Percentiles rank a stretch among this genome's conserved stretches.
These are phyloP conservation scores for Dorcus hopei DNA, from an alignment of 2,888 invertebrate genomes.

Conservation along the genomic window DNA sequence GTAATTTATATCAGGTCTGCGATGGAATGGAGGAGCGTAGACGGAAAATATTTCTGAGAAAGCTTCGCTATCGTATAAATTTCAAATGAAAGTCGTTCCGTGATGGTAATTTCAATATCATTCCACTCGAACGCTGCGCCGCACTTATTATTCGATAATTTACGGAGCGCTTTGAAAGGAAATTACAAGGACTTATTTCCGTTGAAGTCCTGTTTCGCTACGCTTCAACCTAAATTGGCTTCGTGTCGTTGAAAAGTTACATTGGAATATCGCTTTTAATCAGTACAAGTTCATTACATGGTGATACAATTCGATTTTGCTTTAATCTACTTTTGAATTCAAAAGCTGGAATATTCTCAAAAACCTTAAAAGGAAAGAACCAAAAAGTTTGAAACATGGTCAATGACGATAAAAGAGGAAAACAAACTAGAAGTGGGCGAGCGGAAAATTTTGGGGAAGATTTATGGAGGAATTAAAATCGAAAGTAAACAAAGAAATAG, in stretches of 20 bases:
- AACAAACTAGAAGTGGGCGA: no score
- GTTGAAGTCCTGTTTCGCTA: not conserved
- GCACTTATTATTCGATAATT: constrained; percentile 26
- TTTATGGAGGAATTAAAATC: no score
- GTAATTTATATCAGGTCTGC: constrained; percentile 15
- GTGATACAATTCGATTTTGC: no score
- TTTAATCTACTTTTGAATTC: no score
- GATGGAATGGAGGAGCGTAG: constrained; percentile 3
- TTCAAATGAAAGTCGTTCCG: constrained; percentile 20
- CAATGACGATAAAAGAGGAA: no score
- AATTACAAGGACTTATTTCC: constrained; percentile 22
- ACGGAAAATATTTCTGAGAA: constrained; percentile 15
- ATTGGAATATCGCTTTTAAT: no score
- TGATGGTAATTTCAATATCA: constrained; percentile 28
- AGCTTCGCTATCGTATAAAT: constrained; percentile 22
- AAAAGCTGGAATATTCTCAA: no score
- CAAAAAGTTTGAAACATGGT: no score
- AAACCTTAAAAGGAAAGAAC: no score
- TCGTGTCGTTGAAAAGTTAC: not conserved
- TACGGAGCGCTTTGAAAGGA: constrained; percentile 18
- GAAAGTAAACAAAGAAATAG: no score
- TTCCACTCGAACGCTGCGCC: constrained; percentile 15
- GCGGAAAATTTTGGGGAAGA: no score
- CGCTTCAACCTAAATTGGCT: not conserved
- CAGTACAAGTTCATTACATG: no score